phyloP scores from a whole-genome alignment of 2,113 vertebrate genomes.

The Arenaria interpres region DNA sequence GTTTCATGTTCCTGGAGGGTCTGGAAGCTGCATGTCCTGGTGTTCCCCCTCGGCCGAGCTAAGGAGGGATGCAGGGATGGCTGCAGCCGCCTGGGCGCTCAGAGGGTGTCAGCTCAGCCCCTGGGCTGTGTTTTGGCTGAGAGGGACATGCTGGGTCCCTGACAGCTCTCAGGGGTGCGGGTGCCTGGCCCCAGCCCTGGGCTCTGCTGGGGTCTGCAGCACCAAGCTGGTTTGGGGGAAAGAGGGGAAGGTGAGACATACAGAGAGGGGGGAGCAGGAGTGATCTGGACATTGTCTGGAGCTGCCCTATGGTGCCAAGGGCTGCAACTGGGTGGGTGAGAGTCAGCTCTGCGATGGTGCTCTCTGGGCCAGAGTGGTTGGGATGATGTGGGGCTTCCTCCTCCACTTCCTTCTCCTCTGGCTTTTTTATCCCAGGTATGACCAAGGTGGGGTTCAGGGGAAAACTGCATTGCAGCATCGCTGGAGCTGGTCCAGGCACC shows the following conservation, averaged over 20 bases:
- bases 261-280: rapidly evolving
- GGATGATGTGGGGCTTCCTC: not conserved
- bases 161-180: rapidly evolving
- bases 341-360: not conserved
- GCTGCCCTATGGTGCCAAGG: rapidly evolving
- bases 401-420: not conserved
- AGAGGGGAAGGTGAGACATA: no score
- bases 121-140: not conserved
- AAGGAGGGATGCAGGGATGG: not conserved
- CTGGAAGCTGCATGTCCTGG: not conserved
- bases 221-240: not conserved
- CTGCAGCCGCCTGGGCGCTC: not conserved
- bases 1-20: rapidly evolving
- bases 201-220: not conserved
- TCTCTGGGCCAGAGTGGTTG: not conserved
- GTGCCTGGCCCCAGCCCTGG: not conserved
- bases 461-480: rapidly evolving
- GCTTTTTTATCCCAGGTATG: not conserved
- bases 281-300: rapidly evolving
- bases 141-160: not conserved
- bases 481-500: not conserved
- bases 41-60: not conserved
- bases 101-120: not conserved
- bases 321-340: not conserved
- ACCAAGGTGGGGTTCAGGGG: not conserved